These are phyloP conservation scores for Sclerurus mexicanus DNA, from an alignment of 2,113 vertebrate species.

Conservation along the genomic window DNA sequence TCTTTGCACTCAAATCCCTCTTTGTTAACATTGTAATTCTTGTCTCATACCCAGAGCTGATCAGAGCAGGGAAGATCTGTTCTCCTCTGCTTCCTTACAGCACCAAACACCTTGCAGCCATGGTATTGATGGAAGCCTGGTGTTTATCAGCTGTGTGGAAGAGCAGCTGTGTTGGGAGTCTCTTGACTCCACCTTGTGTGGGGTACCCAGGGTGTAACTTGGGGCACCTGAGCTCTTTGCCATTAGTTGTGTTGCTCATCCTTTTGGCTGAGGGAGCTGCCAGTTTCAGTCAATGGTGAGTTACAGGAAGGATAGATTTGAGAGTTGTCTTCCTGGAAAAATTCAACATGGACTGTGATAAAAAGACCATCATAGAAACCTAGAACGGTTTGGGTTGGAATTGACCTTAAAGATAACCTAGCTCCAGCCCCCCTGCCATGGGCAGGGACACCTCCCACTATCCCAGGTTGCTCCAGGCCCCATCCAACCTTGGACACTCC, in stretches of 20 bases:
- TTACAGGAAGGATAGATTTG: neutral
- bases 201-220: neutral
- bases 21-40: neutral
- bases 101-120: neutral
- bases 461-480: neutral
- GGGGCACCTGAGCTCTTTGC: neutral
- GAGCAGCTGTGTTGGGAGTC: neutral
- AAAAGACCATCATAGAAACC: neutral
- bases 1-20: neutral
- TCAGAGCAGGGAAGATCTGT: neutral
- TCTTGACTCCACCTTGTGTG: accelerated
- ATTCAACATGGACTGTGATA: neutral
- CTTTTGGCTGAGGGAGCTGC: neutral
- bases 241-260: neutral
- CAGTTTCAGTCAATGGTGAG: neutral
- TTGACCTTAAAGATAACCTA: neutral
- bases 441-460: neutral
- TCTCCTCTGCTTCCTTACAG: neutral
- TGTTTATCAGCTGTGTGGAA: neutral
- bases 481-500: neutral
- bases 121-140: neutral
- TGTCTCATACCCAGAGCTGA: neutral
- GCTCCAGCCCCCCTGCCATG: neutral
- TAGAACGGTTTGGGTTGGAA: neutral
- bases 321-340: neutral